phyloP scores from a whole-genome alignment of 2,888 invertebrate genomes.

The Microctonus hyperodae region DNA sequence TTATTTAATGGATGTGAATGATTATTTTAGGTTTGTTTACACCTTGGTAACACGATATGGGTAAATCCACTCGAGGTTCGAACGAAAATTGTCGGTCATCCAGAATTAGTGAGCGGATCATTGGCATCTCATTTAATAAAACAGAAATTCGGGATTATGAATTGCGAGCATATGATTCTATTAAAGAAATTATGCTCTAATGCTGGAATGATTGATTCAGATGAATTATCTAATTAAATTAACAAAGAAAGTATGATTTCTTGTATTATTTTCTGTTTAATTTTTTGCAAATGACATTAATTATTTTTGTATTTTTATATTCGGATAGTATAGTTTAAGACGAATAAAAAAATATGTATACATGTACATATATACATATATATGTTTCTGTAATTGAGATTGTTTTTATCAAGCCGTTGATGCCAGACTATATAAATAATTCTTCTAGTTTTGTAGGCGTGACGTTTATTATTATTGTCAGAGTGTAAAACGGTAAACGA shows the following conservation, averaged over 20 bases:
- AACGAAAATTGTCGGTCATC: conserved; percentile 66
- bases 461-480: conserved; percentile 32
- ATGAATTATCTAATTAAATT: conserved; percentile 15
- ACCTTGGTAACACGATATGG: conserved; percentile 71
- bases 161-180: conserved; percentile 65
- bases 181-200: conserved; percentile 64
- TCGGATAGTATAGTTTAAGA: background rate
- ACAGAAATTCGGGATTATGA: conserved; percentile 61
- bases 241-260: background rate
- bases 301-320: background rate
- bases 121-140: conserved; percentile 66
- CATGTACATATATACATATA: background rate
- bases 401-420: background rate
- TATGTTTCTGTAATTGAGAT: background rate
- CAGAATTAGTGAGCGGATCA: conserved; percentile 65
- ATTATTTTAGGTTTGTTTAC: conserved; percentile 63
- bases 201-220: conserved; percentile 48
- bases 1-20: too few relatives aligned
- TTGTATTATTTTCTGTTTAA: background rate
- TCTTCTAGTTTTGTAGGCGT: background rate
- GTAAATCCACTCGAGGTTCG: conserved; percentile 70
- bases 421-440: background rate
- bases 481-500: conserved; percentile 46
- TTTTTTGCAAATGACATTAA: background rate
- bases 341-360: background rate